Evolutionary conservation across 2,797 vertebrate species (phyloP), one percentile per base, ranked within the genome.

Genomic region (Poecilia picta): DNA sequence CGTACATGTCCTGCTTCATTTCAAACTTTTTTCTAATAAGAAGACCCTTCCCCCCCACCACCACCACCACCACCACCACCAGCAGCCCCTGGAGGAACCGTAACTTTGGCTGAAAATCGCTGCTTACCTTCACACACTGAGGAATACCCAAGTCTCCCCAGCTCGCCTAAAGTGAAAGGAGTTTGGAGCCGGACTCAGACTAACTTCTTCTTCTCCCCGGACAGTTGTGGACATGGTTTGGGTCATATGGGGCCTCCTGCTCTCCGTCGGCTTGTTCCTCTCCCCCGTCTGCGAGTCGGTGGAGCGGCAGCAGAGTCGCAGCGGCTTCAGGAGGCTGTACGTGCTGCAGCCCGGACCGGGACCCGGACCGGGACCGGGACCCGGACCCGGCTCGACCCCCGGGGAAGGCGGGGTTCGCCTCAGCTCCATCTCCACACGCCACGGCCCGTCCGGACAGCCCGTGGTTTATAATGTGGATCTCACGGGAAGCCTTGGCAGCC

Each of bases 321-420:
- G 91, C 91, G 96, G 92, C 88, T 96, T 94, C 76, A 92, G 93
- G 86, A 95, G 96, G 84, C 95, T 96, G 33, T 98, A 97, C 86
- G 96, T 98, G 76, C 85, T 98, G 82, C 97, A 97, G 89, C 95
- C 97, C 94, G 39, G 94, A 74, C 93, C 96, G 73, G 84, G 92
- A 78, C 93, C 95, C 31, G 94, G 95, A 73, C 93, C 96, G 33
- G 33, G 92, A 80, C 94, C 95, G 39, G 94, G 75, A 93, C 96
- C 95, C 31, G 94, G 95, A 73, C 93, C 96, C 41, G 95, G 95
- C 77, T 89, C 94, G 72, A 81, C 93, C 66, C 93, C 92, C 33
- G 86, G 93, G 11, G 93, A 91, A 86, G 80, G 92, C 81, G 86
- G 85, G 79, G 77, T 95, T 85, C 91, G 92, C 28, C 91, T 95